These are phyloP conservation scores for Tortricodes alternella DNA, from an alignment of 2,888 invertebrate genomes.

Conservation along the genomic window DNA sequence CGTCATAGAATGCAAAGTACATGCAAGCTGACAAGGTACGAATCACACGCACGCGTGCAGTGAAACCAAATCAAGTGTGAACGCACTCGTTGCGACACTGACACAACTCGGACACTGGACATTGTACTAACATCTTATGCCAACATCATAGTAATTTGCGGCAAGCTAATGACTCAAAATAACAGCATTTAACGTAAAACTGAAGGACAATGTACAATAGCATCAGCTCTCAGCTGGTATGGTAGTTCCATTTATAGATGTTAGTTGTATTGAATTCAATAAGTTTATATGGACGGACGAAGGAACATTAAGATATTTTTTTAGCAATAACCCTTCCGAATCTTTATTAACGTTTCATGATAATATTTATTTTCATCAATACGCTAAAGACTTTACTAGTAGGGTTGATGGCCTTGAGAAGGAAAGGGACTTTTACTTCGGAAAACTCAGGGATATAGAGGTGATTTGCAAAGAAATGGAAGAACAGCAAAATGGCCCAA, in stretches of 20 bases:
- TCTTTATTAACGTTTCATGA: too few species aligned
- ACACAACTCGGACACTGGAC: constrained; percentile 43
- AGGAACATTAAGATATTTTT: too few species aligned
- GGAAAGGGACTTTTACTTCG: constrained; percentile 99
- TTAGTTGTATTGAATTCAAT: too few species aligned
- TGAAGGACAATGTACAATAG: not conserved
- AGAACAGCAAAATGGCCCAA: constrained; percentile 88
- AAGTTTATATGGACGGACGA: too few species aligned
- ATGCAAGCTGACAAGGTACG: constrained; percentile 24
- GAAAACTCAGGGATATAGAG: constrained; percentile 98
- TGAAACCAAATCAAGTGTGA: constrained; percentile 67
- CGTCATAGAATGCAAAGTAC: constrained; percentile 28
- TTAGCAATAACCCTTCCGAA: too few species aligned
- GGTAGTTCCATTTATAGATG: too few species aligned
- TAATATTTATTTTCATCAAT: too few species aligned
- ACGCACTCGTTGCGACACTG: constrained; percentile 54
- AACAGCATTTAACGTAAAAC: constrained; percentile 1
- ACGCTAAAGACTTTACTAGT: too few species aligned
- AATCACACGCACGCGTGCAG: constrained; percentile 51
- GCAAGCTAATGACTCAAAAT: constrained; percentile 17
- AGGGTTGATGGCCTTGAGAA: constrained; percentile 98
- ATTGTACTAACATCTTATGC: constrained; percentile 30
- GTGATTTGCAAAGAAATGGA: constrained; percentile 98
- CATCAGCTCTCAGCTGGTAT: too few species aligned
- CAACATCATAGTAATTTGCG: constrained; percentile 17